Percentiles rank a stretch among this genome's conserved stretches.
These are phyloP conservation scores for Rhimphoctona megacephalus DNA, from an alignment of 2,888 invertebrate genomes.

Conservation along the genomic window DNA sequence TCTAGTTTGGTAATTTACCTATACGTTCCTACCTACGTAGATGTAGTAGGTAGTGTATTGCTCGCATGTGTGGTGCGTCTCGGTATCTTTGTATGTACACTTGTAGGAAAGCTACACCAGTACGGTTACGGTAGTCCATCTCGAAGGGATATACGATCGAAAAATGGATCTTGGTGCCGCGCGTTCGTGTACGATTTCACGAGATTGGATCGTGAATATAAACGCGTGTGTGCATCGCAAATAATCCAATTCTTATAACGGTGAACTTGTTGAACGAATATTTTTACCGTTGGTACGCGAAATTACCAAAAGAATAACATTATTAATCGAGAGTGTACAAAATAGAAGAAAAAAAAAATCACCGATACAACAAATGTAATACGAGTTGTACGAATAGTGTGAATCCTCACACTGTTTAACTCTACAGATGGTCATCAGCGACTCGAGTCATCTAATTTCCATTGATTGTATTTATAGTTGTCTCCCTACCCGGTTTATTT, in stretches of 20 bases:
- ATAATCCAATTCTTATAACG: constrained; percentile 47
- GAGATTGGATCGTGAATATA: constrained; percentile 67
- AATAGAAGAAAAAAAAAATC: constrained; percentile 18
- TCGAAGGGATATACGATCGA: constrained; percentile 70
- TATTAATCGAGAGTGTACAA: neutral
- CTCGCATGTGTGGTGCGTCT: constrained; percentile 12
- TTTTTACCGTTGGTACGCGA: constrained; percentile 55
- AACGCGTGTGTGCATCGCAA: constrained; percentile 60
- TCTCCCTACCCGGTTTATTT: constrained; percentile 69
- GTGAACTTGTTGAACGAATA: constrained; percentile 30
- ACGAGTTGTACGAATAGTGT: constrained; percentile 44
- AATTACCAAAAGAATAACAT: constrained; percentile 27
- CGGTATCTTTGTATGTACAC: constrained; percentile 48
- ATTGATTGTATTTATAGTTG: constrained; percentile 82
- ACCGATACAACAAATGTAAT: constrained; percentile 25
- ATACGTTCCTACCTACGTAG: constrained; percentile 46
- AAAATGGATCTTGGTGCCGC: constrained; percentile 77
- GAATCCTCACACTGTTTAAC: constrained; percentile 65
- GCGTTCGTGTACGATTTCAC: constrained; percentile 73
- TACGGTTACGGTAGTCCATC: constrained; percentile 26
- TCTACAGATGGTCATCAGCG: constrained; percentile 79
- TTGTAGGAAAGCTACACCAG: constrained; percentile 1
- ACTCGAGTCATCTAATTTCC: constrained; percentile 78
- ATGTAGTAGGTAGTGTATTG: constrained; percentile 10
- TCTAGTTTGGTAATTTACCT: constrained; percentile 43